Conservation (phyloP, 2,797 vertebrate species). For the Notamacropus eugenii region DNA sequence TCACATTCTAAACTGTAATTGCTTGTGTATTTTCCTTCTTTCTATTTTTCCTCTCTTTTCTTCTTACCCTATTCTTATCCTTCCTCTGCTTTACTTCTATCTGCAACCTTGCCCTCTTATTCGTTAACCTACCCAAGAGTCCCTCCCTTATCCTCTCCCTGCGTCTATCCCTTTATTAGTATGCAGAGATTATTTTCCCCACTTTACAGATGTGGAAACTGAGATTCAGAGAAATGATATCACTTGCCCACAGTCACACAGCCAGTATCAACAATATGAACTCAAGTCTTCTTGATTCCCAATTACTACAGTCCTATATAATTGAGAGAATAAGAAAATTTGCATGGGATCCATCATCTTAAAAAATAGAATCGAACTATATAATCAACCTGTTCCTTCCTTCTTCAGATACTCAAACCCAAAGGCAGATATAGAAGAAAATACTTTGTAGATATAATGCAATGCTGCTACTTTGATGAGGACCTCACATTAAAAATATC, state of each 20-base stretch:
- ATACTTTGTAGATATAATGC: not conserved
- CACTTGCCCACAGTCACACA: not conserved
- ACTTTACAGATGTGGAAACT: not conserved
- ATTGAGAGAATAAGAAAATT: not conserved
- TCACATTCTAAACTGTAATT: too few species aligned
- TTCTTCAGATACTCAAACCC: conserved; percentile 40
- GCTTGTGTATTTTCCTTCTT: too few species aligned
- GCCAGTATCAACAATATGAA: not conserved
- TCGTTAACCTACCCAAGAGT: too few species aligned
- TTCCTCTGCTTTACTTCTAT: too few species aligned
- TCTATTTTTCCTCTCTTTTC: too few species aligned
- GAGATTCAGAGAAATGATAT: not conserved
- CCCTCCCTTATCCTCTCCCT: too few species aligned
- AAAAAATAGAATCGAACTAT: not conserved
- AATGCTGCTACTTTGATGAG: conserved; percentile 46
- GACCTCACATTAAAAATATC: conserved; percentile 53
- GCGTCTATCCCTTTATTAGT: not conserved
- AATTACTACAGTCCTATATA: not conserved
- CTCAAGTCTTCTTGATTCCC: not conserved
- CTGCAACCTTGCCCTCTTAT: too few species aligned
- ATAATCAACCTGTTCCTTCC: not conserved
- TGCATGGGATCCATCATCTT: not conserved
- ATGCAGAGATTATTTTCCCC: not conserved
- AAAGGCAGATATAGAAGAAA: conserved; percentile 52
- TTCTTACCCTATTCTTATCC: too few species aligned